Base-by-base conservation (phyloP, 2,113 vertebrate species). In the Callospermophilus lateralis region DNA sequence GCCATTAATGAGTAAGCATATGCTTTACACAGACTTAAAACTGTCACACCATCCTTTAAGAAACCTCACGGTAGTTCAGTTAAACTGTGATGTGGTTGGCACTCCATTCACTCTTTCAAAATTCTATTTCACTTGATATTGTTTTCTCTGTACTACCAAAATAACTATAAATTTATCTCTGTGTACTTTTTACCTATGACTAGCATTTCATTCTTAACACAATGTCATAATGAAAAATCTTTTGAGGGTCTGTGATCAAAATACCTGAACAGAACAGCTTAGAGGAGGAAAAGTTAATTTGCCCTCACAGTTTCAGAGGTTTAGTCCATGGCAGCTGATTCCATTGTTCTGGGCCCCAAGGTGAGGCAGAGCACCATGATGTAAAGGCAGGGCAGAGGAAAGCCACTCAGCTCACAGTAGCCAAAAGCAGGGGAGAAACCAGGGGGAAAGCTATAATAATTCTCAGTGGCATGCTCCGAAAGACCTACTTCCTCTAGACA, bases 171-270 rank as follows among this genome's bases (percentile, higher is more conserved):
- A 96, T 65, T 63, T 77, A 84, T 61, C 80, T 67, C 76, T 48
- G 42, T 80, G 30, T 81, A 45, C 24, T 77, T 92, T 91, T 95
- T 58, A 96, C 37, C 67, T 12, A 91, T 32, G 32, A 90, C 53
- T 79, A 68, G 20, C 28, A 96, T 84, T 96, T 90, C 37, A 76
- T 76, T 94, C 30, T 90, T 95, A 87, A 73, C 67, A 90, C 5
- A 84, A 63, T 1, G 63, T 90, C 84, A 96, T 24, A 96, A 72
- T 76, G 37, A 95, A 96, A 61, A 96, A 80, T 78, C 42, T 42
- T 95, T 48, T 65, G 37, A 84, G 11, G 51, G 32, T 61, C 61
- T 63, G 61, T 63, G 61, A 63, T 63, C 61, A 63, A 63, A 63
- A 63, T 28, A 63, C 22, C 61, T 63, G 61, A 28, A 9, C 61